Percentiles rank a stretch among this genome's conserved stretches.
phyloP scores from a whole-genome alignment of 2,888 invertebrate species.

The Cremastinae sp. region DNA sequence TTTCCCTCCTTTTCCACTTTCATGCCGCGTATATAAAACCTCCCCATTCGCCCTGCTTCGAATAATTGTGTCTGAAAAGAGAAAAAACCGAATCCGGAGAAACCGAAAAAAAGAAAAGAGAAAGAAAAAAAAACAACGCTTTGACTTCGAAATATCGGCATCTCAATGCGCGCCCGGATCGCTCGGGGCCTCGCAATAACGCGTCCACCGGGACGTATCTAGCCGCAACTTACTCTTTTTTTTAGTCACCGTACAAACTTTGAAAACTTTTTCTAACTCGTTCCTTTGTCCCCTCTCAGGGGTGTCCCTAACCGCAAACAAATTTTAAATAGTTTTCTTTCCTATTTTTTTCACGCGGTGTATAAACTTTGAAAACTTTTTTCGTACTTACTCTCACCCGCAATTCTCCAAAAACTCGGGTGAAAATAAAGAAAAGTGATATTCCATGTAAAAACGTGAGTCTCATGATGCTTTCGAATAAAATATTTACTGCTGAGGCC shows the following conservation, averaged over 20 bases:
- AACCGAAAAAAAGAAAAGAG: constrained; percentile 67
- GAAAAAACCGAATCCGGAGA: not conserved
- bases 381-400: constrained; percentile 32
- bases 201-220: constrained; percentile 15
- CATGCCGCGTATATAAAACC: constrained; percentile 21
- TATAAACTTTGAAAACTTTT: not conserved
- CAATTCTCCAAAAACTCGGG: constrained; percentile 19
- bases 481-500: not conserved
- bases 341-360: not conserved
- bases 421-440: constrained; percentile 14
- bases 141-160: constrained; percentile 76
- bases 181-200: constrained; percentile 39
- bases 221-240: too few species aligned
- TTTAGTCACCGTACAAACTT: too few species aligned
- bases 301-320: too few species aligned
- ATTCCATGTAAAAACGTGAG: not conserved
- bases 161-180: constrained; percentile 68
- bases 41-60: constrained; percentile 45
- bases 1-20: constrained; percentile 41
- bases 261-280: too few species aligned
- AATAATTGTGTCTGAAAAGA: constrained; percentile 74
- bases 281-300: too few species aligned
- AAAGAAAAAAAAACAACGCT: constrained; percentile 63
- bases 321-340: constrained; percentile 5
- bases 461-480: not conserved